Base-by-base conservation (phyloP, 2,888 invertebrate species). In the Drosophila kuntzei region DNA sequence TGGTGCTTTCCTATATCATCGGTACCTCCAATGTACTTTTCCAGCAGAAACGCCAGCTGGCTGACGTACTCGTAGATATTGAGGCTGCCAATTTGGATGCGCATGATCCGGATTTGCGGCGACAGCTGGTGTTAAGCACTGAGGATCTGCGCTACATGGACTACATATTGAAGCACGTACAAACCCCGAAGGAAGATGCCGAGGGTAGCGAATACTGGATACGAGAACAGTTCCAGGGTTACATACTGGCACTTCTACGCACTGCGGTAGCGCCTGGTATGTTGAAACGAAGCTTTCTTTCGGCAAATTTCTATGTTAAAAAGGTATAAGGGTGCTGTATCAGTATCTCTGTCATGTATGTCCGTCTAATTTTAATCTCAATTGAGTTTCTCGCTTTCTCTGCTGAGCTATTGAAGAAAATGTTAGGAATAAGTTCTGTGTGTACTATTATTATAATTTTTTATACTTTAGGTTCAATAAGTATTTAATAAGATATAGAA, bases 21-120 rank as follows among this genome's bases (percentile, higher is more conserved):
- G 99, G 99, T 37, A 99, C 99, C n/a, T 99, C 99, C 14, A 99
- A 99, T 93, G 96, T 98, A n/a, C 93, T 99, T 36, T 99, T 99
- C 91, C 97, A 98, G 91, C 99, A 99, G 91, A 98, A 98, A 90
- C 95, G 96, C 70, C 97, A 98, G 88, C 93, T 98, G 51, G 96
- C 97, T 71, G 99, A 99, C 92, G 97, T 98, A 16, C 93, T 99
- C 58, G 95, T 99, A 2, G 98, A 98, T 93, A 94, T 97, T 58
- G 97, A 97, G 91, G 96, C 95, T 78, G 95, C 95, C 77, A 95
- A 96, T 90, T 95, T 99, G 90, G 98, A 98, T 90, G 95, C 95
- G 27, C 87, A 89, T 39, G 97, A 98, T 91, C 92, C 95, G 59
- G 95, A 97, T 71, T 93, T 98, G 65, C 94, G 96, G 76, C 95